Conservation (phyloP, 2,113 vertebrate species). For the Ptychochromis oligacanthus region DNA sequence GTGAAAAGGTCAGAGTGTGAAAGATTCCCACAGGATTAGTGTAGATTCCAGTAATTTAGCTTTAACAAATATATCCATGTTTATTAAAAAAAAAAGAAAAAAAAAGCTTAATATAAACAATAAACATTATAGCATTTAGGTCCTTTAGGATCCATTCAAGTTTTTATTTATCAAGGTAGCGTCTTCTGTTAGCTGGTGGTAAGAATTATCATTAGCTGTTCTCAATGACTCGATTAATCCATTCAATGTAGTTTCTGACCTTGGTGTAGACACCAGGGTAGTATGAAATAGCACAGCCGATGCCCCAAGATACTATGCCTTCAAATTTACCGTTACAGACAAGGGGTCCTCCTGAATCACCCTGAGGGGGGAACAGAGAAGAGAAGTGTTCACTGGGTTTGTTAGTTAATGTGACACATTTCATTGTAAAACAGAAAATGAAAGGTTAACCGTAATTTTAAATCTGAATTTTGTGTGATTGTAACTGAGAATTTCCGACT, state of each 20-base stretch:
- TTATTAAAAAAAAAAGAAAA: too few species aligned
- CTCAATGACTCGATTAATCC: conserved; percentile 70
- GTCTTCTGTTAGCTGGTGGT: neutral
- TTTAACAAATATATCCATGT: neutral
- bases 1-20: neutral
- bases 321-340: conserved; percentile 76
- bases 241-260: conserved; percentile 76
- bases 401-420: neutral
- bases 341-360: conserved; percentile 84
- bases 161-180: neutral
- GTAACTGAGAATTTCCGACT: neutral
- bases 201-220: conserved; percentile 28
- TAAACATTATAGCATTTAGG: neutral
- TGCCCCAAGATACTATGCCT: conserved; percentile 85
- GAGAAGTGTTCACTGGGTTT: neutral
- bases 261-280: conserved; percentile 84
- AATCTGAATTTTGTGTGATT: neutral
- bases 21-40: neutral
- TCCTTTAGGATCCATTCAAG: conserved; percentile 1
- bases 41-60: neutral
- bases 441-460: neutral
- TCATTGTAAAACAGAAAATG: neutral
- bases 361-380: conserved; percentile 62
- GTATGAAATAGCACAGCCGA: conserved; percentile 76
- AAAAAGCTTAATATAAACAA: neutral